A percentile compares a stretch with the other conserved stretches of the same genome.
phyloP scores from a whole-genome alignment of 2,888 invertebrate genomes.

The Lingula anatina region DNA sequence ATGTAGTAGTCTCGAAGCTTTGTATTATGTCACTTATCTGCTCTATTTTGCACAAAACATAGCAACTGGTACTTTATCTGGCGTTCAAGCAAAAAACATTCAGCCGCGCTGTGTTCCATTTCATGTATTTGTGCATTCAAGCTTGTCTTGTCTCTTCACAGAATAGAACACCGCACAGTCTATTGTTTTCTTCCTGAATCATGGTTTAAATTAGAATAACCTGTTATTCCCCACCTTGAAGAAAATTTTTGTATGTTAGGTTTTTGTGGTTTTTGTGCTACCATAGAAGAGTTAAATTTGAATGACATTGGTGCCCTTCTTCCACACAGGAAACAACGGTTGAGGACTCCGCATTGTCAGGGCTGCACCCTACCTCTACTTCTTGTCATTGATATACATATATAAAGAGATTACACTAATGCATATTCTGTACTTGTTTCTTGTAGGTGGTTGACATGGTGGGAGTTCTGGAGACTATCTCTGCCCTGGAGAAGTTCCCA shows the following conservation, averaged over 20 bases:
- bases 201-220: background rate
- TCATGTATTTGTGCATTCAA: no score
- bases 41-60: no score
- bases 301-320: background rate
- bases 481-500: conserved; percentile 82
- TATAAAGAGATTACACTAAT: background rate
- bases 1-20: no score
- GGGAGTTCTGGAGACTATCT: conserved; percentile 86
- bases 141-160: background rate
- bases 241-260: background rate
- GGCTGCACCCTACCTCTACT: background rate
- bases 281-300: background rate
- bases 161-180: background rate
- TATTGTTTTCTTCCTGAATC: background rate
- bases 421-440: conserved; percentile 2
- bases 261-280: background rate
- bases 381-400: background rate
- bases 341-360: background rate
- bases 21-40: no score
- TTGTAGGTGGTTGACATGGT: conserved; percentile 91
- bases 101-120: no score
- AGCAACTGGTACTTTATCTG: no score
- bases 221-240: background rate
- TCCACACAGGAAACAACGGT: background rate
- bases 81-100: no score